Base-by-base conservation (phyloP, 2,113 vertebrate genomes). In the Cyprinus carpio region DNA sequence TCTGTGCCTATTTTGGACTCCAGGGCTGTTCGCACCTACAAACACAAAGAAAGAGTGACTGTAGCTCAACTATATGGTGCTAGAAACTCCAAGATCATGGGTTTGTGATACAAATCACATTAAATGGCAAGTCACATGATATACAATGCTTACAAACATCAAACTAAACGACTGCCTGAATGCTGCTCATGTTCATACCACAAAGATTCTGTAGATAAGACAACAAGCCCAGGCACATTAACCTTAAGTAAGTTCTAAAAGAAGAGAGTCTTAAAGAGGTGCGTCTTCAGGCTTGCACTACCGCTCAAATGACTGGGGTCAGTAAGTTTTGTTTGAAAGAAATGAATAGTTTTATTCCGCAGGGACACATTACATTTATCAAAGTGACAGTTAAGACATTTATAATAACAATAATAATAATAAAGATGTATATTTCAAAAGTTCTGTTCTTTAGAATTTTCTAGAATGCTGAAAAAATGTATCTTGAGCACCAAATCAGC, bases 1-100 rank as follows among this genome's bases (percentile, higher is more conserved):
- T 96, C 96, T n/a, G 93, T 90, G 8, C 94, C 95, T 0, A 95
- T 92, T 87, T 93, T 95, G 20, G 58, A 86, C 93, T 98, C 94
- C 87, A 99, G 93, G 77, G 95, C 91, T 72, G 91, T 87, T 51
- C 97, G 95, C 74, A 98, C 96, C 98, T 99, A 88, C 7, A 87
- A n/a, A 4, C 43, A 43, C 40, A 10, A 20, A 86, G 4, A 84
- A 29, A 23, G 11, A 79, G 2, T n/a, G n/a, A n/a, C n/a, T n/a
- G n/a, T n/a, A n/a, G n/a, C 78, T 1, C 6, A 23, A 29, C 2
- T 13, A 8, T 43, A 11, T 64, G 40, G 31, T 1, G 9, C 67
- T 34, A 18, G 7, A 7, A 67, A 67, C 29, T 7, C 15, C 13
- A 67, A 31, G 16, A 29, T 67, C 65, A 67, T 67, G 64, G 27